Base-by-base conservation (phyloP, 2,113 vertebrate genomes). In the Serinus canaria region DNA sequence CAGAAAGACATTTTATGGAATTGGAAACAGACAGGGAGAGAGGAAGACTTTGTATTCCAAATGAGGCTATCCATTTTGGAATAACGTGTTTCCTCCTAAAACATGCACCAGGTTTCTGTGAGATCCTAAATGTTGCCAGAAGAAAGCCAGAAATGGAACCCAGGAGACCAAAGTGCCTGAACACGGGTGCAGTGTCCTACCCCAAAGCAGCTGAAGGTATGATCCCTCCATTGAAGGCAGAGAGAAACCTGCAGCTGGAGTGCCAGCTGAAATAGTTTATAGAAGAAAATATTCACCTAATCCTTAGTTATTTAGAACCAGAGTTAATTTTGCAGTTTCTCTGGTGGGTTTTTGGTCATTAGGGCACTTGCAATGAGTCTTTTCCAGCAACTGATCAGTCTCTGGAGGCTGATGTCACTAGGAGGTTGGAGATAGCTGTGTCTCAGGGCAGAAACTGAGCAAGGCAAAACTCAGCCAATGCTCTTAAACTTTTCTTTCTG, bases 311-410 rank as follows among this genome's bases (percentile, higher is more conserved):
- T 94, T 95, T 92, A 89, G 43, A 83, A 35, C 5, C 39, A 58
- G 76, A 83, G 62, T 90, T 92, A 77, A 96, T 94, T 93, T 81
- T 93, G 64, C 86, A 89, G 47, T 62, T 95, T 80, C 76, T 85
- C 78, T 86, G 85, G 67, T 53, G 76, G 72, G 72, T 83, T 87
- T 91, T 44, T 90, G 86, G 88, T 93, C 60, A 39, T 90, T 89
- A 89, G 64, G 72, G 83, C 56, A 62, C 72, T 88, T 88, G 90
- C 64, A 63, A 50, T 64, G 83, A 91, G 83, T 58, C 66, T 68
- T 92, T 87, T 72, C 89, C 91, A 81, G 80, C 78, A 83, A 52
- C 55, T 14, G 55, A 89, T 94, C 76, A 89, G 30, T 49, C 86
- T 88, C 72, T 68, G 75, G 77, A 74, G 85, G 88, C 47, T 91